A percentile compares a stretch with the other conserved stretches of the same genome.
These are phyloP conservation scores for Taphrorychus bicolor DNA, from an alignment of 2,888 invertebrate genomes.

Conservation along the genomic window DNA sequence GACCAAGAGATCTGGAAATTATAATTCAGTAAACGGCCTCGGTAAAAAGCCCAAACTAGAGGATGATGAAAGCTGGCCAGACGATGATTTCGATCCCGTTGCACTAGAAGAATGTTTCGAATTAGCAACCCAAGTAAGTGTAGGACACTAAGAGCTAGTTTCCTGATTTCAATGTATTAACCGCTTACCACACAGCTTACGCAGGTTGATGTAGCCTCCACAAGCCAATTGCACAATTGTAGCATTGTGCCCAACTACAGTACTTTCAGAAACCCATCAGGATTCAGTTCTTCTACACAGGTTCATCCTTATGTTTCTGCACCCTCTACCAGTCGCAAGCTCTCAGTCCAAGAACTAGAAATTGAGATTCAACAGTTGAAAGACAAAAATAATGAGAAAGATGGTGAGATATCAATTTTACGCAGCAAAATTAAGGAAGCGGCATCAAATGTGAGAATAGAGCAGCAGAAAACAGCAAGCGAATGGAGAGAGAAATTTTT, in stretches of 20 bases:
- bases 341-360: slow-evolving; percentile 40
- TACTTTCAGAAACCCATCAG: slow-evolving; percentile 46
- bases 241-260: slow-evolving; percentile 48
- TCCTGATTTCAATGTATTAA: background rate
- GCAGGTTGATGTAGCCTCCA: background rate
- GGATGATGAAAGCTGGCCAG: slow-evolving; percentile 52
- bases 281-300: slow-evolving; percentile 43
- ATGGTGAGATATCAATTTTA: slow-evolving; percentile 66
- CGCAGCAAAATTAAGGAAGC: slow-evolving; percentile 63
- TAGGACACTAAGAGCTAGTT: too few species aligned
- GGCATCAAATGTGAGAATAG: slow-evolving; percentile 60
- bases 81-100: slow-evolving; percentile 52
- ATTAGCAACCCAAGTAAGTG: slow-evolving; percentile 50
- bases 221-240: slow-evolving; percentile 10
- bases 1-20: slow-evolving; percentile 43
- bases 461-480: slow-evolving; percentile 58
- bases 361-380: slow-evolving; percentile 48
- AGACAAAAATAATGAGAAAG: slow-evolving; percentile 64
- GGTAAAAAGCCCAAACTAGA: slow-evolving; percentile 50
- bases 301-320: slow-evolving; percentile 22
- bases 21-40: slow-evolving; percentile 32
- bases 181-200: too few species aligned
- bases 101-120: slow-evolving; percentile 53
- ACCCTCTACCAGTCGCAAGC: slow-evolving; percentile 17
- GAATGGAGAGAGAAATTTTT: slow-evolving; percentile 64